phyloP scores from a whole-genome alignment of 2,113 vertebrate genomes.

The Alexandromys fortis region DNA sequence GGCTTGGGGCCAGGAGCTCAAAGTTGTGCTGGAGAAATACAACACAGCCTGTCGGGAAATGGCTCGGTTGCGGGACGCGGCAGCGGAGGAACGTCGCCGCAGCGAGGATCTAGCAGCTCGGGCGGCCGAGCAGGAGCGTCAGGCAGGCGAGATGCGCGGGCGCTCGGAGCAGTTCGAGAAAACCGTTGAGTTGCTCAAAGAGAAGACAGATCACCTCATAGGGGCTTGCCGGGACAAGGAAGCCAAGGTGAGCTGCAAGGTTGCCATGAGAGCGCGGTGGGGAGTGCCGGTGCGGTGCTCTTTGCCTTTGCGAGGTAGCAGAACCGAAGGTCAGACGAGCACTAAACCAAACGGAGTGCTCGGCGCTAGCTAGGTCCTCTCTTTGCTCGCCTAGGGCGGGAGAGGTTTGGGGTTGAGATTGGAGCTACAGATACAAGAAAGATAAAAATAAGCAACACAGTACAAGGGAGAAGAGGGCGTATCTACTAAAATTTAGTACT shows the following conservation, averaged over 20 bases:
- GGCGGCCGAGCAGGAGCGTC: slow-evolving; percentile 38
- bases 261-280: accelerated
- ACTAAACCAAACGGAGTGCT: not conserved
- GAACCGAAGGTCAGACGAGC: not conserved
- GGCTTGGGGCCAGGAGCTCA: slow-evolving; percentile 68
- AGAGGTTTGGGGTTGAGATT: not conserved
- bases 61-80: not conserved
- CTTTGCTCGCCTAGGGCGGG: not conserved
- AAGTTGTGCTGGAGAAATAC: slow-evolving; percentile 72
- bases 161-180: slow-evolving; percentile 58
- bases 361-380: not conserved
- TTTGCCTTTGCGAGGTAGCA: not conserved
- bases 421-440: not conserved
- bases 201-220: slow-evolving; percentile 62
- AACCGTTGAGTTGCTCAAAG: slow-evolving; percentile 51
- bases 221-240: slow-evolving; percentile 82
- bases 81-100: slow-evolving; percentile 14
- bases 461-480: not conserved
- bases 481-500: not conserved
- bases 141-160: slow-evolving; percentile 73
- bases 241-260: slow-evolving; percentile 77
- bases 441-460: not conserved
- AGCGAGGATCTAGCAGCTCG: not conserved
- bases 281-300: not conserved
- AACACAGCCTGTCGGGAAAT: slow-evolving; percentile 54